phyloP scores from a whole-genome alignment of 2,888 invertebrate genomes.

The Osedax frankpressi region DNA sequence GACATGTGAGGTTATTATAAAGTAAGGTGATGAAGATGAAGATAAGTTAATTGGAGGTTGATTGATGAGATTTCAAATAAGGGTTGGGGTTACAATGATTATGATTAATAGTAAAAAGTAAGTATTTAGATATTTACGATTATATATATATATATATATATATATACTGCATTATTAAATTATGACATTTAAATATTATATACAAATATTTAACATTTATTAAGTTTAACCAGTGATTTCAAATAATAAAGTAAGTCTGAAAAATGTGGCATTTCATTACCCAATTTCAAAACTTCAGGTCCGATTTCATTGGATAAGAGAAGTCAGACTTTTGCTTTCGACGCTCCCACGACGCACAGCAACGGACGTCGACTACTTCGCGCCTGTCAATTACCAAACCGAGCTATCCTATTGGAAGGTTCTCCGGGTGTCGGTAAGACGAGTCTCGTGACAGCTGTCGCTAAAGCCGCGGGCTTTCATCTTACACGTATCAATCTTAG shows the following conservation, averaged over 20 bases:
- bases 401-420: constrained; percentile 69
- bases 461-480: constrained; percentile 66
- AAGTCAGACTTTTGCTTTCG: constrained; percentile 33
- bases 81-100: too few species aligned
- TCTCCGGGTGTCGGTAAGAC: constrained; percentile 96
- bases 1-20: too few species aligned
- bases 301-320: neutral
- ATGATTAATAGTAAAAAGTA: too few species aligned
- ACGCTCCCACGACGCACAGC: constrained; percentile 49
- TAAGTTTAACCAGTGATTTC: too few species aligned
- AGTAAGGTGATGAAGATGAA: too few species aligned
- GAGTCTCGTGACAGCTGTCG: constrained; percentile 77
- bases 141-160: too few species aligned
- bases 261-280: too few species aligned
- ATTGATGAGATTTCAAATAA: too few species aligned
- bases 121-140: too few species aligned
- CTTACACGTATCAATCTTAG: constrained; percentile 89
- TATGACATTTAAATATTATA: neutral
- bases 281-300: neutral
- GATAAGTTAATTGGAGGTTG: too few species aligned
- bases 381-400: constrained; percentile 60
- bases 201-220: neutral
- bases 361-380: constrained; percentile 75
- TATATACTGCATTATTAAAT: too few species aligned
- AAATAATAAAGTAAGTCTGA: too few species aligned